Evolutionary conservation across 2,888 invertebrate genomes (phyloP), one percentile per base, ranked within the genome.

Genomic region (Cheilosia soror): DNA sequence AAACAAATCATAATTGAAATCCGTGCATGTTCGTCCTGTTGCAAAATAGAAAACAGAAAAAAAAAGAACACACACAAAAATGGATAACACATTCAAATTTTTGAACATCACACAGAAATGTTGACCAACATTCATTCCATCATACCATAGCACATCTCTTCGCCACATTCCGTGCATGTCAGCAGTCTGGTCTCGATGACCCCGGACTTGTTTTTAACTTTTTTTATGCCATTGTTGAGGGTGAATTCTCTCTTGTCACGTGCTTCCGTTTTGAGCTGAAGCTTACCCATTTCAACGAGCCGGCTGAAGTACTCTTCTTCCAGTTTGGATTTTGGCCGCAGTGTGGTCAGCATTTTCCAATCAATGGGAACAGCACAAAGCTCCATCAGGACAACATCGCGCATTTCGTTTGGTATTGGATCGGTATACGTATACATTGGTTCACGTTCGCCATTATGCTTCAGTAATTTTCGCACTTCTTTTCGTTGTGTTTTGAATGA

Each of bases 321-420:
- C 29, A 95, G 92, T 89, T 96, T 96, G 37, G 94, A 94, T 91
- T 97, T 97, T 0, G 98, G 98, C 88, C 97, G 93, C 33, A 96
- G 91, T n/a, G 96, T 95, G 13, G 98, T 98, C 75, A 98, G 93
- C 98, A 98, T 98, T 91, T 96, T 95, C 98, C 98, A 98, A 90
- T 97, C 97, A 84, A 98, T 98, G 44, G 96, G 95, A 20, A 98
- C 97, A 9, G 95, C 94, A 89, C 96, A 96, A 62, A 98, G 93
- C 89, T 98, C 97, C 88, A 90, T 89, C 0, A 92, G 88, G 2
- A 90, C 88, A 55, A 92, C 89, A 37, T 89, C 89, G 81, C 90
- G 94, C 97, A 98, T 97, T 91, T 97, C 97, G 0, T 93, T 93
- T 2, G 98, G 97, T 87, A 97, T 93, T 0, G 98, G 97, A 92